Base-by-base conservation (phyloP, 2,888 invertebrate genomes). In the Melieria picta region DNA sequence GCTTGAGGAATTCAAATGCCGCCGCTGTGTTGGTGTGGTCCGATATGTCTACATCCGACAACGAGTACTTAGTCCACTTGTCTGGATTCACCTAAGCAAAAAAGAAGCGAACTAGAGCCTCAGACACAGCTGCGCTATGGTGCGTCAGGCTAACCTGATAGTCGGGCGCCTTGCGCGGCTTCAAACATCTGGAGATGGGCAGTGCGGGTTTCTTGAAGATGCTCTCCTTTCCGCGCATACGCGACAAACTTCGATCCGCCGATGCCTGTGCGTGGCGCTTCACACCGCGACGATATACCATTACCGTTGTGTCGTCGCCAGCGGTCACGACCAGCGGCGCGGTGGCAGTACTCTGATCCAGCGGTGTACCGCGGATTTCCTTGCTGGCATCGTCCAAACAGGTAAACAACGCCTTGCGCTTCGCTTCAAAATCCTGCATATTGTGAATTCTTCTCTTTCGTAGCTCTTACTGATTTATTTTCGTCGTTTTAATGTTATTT, bases 1-100 rank as follows among this genome's bases (percentile, higher is more conserved):
- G 90, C 71, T 89, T 89, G 48, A 95, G 88, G 82, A 94, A 93
- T n/a, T 91, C 89, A 77, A 94, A 88, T 0, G 95, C 95, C 55
- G 94, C 93, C 61, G 90, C 90, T 11, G 91, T 91, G 80, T 96
- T 96, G 57, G 92, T 91, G 67, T 89, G 89, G 71, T 95, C 94
- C 0, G 94, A 93, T 88, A 94, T 92, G 80, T 94, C 94, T 4
- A 95, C 94, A 89, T 95, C 94, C 45, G 91, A 91, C 16, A 96
- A 85, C 13, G 92, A 91, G 80, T 96, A 96, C 81, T 91, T 93
- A 10, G 90, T 91, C 93, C 94, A 96, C 82, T 93, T 94, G 74
- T 93, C 90, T 11, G 95, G 96, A 86, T 95, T 92, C 76, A 90
- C 90, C 80, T 92, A 89, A 75, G 63, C 45, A 66, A 6, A 11